These are phyloP conservation scores for Agrotis clavis DNA, from an alignment of 2,888 invertebrate genomes.

Conservation along the genomic window DNA sequence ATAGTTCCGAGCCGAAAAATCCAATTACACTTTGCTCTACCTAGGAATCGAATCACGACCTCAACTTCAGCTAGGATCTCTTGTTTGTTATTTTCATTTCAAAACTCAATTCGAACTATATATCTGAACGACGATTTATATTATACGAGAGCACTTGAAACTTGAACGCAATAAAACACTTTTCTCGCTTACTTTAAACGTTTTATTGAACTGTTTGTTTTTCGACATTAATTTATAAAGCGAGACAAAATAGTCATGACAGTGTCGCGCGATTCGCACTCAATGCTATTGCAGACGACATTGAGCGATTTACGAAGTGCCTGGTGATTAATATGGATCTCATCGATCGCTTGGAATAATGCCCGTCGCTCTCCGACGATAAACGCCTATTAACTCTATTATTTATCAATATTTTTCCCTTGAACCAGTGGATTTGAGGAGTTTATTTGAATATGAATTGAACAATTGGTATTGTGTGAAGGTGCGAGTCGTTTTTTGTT, in stretches of 20 bases:
- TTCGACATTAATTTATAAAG: constrained; percentile 62
- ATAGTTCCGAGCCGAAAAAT: constrained; percentile 36
- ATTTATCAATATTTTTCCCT: constrained; percentile 60
- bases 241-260: constrained; percentile 69
- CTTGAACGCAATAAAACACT: constrained; percentile 37
- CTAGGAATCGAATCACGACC: constrained; percentile 25
- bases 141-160: constrained; percentile 32
- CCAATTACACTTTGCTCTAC: constrained; percentile 27
- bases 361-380: constrained; percentile 58
- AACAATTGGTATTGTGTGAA: constrained; percentile 44
- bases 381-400: constrained; percentile 64
- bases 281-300: constrained; percentile 73
- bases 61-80: background rate
- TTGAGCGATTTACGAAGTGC: constrained; percentile 75
- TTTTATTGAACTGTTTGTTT: constrained; percentile 53
- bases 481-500: constrained; percentile 9
- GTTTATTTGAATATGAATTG: constrained; percentile 58
- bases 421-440: constrained; percentile 41
- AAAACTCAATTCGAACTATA: constrained; percentile 23
- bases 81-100: constrained; percentile 39
- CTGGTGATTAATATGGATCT: constrained; percentile 72
- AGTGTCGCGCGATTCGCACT: constrained; percentile 71
- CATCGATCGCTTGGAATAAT: constrained; percentile 67
- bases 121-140: constrained; percentile 31
- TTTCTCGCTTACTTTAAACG: constrained; percentile 42